phyloP scores from a whole-genome alignment of 2,113 vertebrate species.

The Macheiramphus alcinus region DNA sequence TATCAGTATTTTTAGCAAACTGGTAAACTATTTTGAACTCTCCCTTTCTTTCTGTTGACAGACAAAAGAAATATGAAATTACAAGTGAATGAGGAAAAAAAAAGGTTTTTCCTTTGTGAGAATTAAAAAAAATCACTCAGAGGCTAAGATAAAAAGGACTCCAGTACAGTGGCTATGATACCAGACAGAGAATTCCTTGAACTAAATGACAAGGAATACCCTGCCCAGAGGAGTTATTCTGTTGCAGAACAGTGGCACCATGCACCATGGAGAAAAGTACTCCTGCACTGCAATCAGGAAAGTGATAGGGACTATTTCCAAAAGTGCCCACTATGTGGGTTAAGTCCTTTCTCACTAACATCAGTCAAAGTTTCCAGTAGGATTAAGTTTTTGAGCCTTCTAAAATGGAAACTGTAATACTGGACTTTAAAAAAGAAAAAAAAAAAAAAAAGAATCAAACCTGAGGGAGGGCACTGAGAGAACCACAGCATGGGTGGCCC shows the following conservation, averaged over 20 bases:
- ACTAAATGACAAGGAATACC: background rate
- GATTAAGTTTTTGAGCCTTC: background rate
- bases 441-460: background rate
- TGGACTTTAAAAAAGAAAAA: background rate
- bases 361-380: background rate
- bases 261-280: rapidly evolving
- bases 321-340: background rate
- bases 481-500: background rate
- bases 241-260: background rate
- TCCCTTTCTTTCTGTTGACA: background rate
- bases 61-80: background rate
- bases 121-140: background rate
- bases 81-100: background rate
- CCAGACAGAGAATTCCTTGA: background rate
- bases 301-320: background rate
- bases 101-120: background rate
- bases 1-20: background rate
- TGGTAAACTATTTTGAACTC: background rate
- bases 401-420: background rate
- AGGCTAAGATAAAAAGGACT: background rate
- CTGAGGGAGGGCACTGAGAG: background rate
- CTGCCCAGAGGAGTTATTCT: background rate
- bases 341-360: background rate
- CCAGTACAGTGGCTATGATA: background rate
- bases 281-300: background rate